Conservation (phyloP, 2,888 invertebrate species). For the Tetragonula carbonaria region DNA sequence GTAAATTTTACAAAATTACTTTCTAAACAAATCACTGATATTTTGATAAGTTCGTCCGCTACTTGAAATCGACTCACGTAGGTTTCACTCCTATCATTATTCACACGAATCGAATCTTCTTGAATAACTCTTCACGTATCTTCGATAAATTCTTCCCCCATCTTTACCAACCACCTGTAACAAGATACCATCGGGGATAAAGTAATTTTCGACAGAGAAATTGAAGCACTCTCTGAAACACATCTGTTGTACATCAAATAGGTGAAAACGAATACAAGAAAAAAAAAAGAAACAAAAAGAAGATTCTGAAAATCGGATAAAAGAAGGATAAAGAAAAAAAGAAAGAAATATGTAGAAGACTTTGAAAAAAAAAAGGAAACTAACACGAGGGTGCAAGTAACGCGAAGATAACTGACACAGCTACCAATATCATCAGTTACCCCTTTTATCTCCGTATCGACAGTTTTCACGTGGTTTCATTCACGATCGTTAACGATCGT, state of each 20-base stretch:
- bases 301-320: too few species aligned
- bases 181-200: not conserved
- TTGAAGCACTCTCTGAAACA: not conserved
- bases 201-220: not conserved
- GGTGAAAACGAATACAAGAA: too few species aligned
- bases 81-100: not conserved
- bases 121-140: not conserved
- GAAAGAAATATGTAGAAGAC: too few species aligned
- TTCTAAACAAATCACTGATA: not conserved
- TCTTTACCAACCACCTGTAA: constrained; percentile 4
- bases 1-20: not conserved
- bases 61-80: not conserved
- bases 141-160: not conserved
- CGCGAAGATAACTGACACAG: not conserved
- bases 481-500: constrained; percentile 38
- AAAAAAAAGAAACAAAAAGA: too few species aligned
- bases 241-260: not conserved
- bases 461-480: constrained; percentile 42
- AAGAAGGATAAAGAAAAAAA: too few species aligned
- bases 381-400: not conserved
- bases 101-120: not conserved
- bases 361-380: too few species aligned
- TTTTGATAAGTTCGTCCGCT: not conserved
- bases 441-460: constrained; percentile 64
- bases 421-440: constrained; percentile 63